Evolutionary conservation across 2,888 invertebrate species (phyloP), one percentile per base, ranked within the genome.

Genomic region (Corythucha ciliata): DNA sequence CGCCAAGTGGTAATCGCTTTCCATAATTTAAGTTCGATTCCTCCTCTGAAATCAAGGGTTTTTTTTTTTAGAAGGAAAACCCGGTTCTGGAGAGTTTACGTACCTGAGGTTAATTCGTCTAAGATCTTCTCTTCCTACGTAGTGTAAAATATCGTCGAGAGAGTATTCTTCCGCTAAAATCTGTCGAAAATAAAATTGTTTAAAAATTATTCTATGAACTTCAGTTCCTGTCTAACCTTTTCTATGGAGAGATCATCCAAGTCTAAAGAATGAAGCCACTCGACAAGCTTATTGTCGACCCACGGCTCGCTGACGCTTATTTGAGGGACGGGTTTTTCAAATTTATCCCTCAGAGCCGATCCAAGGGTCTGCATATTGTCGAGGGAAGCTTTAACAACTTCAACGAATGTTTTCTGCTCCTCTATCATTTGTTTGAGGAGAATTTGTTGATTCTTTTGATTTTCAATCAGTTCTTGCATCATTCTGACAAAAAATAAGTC

Each of bases 21-120:
- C 92, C 92, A 93, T 56, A 93, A 72, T 49, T 83, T 77, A 40
- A 91, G 77, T 65, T 90, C 85, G 21, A 85, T 75, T 33, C 91
- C 91, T 47, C 86, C 83, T 65, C 85, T 86, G 70, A 57, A 53
- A 62, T 60, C 53, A 41, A 27, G 24, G 39, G 22, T 1, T 29
- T 24, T 21, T n/a, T 21, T 52, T 12, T 21, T 49, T 10, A 29
- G 10, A 10, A 12, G n/a, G 29, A 29, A 29, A 29, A 29, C 32
- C 27, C 20, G 27, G 36, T 29, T 52, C 40, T 34, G 21, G 20
- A 37, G 42, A 18, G 18, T 51, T 45, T 20, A 36, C 72, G 66
- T 68, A 89, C 89, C 79, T 82, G 52, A 94, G 74, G 46, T 81
- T 79, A 51, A 92, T 71, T 62, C 79, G 77, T 48, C 81, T 74